Percentiles rank a stretch among this genome's conserved stretches.
These are phyloP conservation scores for Reticulitermes lucifugus DNA, from an alignment of 2,888 invertebrate species.

Conservation along the genomic window DNA sequence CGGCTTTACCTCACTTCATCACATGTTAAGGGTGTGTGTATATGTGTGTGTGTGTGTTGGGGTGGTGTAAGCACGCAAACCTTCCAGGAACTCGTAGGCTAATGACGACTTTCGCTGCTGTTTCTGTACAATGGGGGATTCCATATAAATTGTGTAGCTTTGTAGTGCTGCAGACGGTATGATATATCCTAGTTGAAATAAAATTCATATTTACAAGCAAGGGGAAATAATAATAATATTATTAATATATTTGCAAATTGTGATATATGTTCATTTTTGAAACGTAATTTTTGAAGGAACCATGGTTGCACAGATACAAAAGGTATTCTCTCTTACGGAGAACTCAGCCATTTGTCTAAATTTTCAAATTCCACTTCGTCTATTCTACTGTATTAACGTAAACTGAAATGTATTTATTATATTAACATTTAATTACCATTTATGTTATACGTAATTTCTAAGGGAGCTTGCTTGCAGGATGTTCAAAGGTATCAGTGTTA, in stretches of 20 bases:
- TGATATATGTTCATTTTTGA: background rate
- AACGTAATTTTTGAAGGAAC: background rate
- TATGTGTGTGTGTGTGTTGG: background rate
- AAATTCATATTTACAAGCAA: background rate
- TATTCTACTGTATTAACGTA: too few relatives aligned
- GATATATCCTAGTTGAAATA: background rate
- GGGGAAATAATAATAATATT: background rate
- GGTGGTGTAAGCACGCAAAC: background rate
- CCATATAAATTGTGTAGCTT: background rate
- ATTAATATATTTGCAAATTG: background rate
- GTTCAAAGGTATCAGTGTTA: too few relatives aligned
- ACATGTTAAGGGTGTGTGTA: slow-evolving; percentile 7
- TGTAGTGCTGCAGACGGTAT: background rate
- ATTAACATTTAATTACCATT: too few relatives aligned
- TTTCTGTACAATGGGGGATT: background rate
- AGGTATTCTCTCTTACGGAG: too few relatives aligned
- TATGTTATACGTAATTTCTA: too few relatives aligned
- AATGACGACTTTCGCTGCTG: background rate
- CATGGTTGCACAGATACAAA: background rate
- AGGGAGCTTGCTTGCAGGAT: too few relatives aligned
- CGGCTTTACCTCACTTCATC: slow-evolving; percentile 21
- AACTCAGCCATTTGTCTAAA: too few relatives aligned
- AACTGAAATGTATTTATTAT: too few relatives aligned
- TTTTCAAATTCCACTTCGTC: too few relatives aligned
- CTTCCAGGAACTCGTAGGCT: background rate